Conservation (phyloP, 2,888 invertebrate species). For the Cerastis rubricosa region DNA sequence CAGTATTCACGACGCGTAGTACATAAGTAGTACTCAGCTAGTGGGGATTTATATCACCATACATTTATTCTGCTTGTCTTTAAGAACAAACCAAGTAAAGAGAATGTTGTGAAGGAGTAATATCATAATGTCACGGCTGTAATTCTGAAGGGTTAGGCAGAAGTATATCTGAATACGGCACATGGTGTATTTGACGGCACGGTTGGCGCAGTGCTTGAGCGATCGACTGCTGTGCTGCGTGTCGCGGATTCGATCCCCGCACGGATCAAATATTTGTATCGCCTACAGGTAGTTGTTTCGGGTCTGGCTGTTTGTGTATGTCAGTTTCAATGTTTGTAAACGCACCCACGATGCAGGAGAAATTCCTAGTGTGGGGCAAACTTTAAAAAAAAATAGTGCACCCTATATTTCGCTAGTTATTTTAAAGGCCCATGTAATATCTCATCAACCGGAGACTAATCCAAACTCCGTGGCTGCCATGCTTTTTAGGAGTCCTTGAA, state of each 20-base stretch:
- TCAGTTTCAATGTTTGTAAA: too few relatives aligned
- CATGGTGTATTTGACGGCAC: too few relatives aligned
- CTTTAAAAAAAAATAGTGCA: too few relatives aligned
- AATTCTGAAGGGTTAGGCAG: not conserved
- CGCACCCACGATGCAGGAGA: too few relatives aligned
- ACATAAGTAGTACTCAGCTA: conserved; percentile 11
- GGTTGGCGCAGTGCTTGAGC: too few relatives aligned
- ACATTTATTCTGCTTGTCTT: conserved; percentile 1
- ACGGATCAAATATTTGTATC: too few relatives aligned
- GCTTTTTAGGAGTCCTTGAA: not conserved
- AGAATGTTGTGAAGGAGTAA: not conserved
- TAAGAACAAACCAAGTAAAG: conserved; percentile 5
- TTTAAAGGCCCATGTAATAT: not conserved
- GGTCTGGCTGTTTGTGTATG: too few relatives aligned
- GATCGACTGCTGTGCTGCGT: too few relatives aligned
- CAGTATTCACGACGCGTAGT: conserved; percentile 13
- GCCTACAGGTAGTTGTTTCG: too few relatives aligned
- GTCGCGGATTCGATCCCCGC: too few relatives aligned
- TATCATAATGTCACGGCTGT: not conserved
- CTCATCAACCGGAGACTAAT: not conserved
- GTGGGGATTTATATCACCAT: conserved; percentile 8
- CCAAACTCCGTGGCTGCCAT: not conserved
- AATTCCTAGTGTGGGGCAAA: too few relatives aligned
- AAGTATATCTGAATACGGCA: not conserved
- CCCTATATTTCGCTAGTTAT: not conserved